Evolutionary conservation across 92 coral and sea anemone genomes (phyloP).

Genomic region (Epizoanthus scotinus): DNA sequence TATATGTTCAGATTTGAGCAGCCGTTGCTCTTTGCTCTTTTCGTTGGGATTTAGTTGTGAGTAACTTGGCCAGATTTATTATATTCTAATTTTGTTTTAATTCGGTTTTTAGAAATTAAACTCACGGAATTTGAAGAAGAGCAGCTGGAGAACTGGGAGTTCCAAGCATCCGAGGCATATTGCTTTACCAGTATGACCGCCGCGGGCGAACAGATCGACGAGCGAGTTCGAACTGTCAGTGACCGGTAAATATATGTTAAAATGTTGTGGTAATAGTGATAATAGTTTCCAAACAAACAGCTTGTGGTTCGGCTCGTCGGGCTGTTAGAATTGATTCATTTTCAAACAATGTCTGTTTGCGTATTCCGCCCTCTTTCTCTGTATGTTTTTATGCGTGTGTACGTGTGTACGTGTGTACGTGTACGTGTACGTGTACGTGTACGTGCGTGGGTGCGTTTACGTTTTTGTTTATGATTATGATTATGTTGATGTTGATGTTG

Average conservation of each 20-base stretch:
- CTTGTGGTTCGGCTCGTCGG: too few relatives aligned
- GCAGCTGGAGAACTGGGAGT: constrained; percentile 92
- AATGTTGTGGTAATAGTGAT: neutral
- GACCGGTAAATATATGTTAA: constrained; percentile 54
- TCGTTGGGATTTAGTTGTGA: neutral
- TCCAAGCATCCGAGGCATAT: constrained; percentile 81
- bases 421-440: too few relatives aligned
- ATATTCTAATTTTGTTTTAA: neutral
- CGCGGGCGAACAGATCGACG: constrained; percentile 74
- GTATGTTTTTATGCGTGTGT: neutral
- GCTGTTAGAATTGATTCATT: too few relatives aligned
- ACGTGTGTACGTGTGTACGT: too few relatives aligned
- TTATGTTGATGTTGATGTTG: too few relatives aligned
- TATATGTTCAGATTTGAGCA: too few relatives aligned
- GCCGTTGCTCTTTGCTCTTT: neutral
- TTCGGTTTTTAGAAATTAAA: constrained; percentile 56
- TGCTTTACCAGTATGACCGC: constrained; percentile 59
- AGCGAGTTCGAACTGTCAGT: constrained; percentile 75
- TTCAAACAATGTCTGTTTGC: neutral
- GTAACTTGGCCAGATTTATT: neutral
- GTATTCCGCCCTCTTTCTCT: neutral
- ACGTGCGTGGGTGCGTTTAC: too few relatives aligned
- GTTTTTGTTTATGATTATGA: neutral
- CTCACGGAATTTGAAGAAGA: constrained; percentile 68
- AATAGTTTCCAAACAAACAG: too few relatives aligned